Evolutionary conservation across 2,113 vertebrate genomes (phyloP).

Genomic region (human (Homo sapiens)): GRCh38 chr5:35593501-35594000

Average conservation of each 20-base stretch:
- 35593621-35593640: background rate
- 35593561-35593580: background rate
- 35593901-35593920: background rate
- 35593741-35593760: background rate
- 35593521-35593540: background rate
- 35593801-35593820: background rate
- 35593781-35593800: background rate
- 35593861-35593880: background rate
- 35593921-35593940: background rate
- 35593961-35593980: background rate
- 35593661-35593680: background rate
- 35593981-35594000: background rate
- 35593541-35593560: background rate
- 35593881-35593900: background rate
- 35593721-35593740: background rate
- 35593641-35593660: background rate
- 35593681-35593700: background rate
- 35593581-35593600: background rate
- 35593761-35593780: background rate
- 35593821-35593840: background rate
- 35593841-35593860: background rate
- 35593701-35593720: background rate
- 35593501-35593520: background rate
- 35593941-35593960: background rate
- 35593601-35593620: background rate